Evolutionary conservation across 1,140 invertebrate species (phyloP).

Genomic region (Lordiphosa clarofinis): DNA sequence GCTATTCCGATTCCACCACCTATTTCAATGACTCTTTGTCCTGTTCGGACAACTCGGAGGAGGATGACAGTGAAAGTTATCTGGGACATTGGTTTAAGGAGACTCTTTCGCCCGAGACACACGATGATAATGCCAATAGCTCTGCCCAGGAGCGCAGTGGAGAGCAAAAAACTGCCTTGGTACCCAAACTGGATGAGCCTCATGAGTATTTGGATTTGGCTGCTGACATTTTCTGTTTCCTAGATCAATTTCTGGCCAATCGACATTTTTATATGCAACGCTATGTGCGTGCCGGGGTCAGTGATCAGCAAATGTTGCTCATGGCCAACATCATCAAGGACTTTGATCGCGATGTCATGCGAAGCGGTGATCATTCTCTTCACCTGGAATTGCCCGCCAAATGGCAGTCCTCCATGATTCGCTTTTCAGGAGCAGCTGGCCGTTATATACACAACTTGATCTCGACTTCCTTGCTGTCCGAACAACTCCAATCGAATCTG

Average conservation of each 20-base stretch:
- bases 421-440: constrained; percentile 75
- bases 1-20: constrained; percentile 92
- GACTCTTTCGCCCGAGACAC: constrained; percentile 88
- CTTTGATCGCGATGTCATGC: constrained; percentile 86
- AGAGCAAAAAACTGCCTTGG: constrained; percentile 81
- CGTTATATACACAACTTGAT: constrained; percentile 84
- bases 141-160: constrained; percentile 80
- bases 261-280: constrained; percentile 80
- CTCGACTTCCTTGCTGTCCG: constrained; percentile 85
- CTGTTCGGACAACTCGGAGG: constrained; percentile 93
- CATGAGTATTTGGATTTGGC: constrained; percentile 82
- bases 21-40: constrained; percentile 95
- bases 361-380: constrained; percentile 41
- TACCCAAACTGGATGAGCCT: constrained; percentile 94
- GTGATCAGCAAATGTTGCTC: constrained; percentile 89
- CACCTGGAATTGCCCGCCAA: constrained; percentile 35
- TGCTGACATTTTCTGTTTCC: constrained; percentile 73
- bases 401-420: constrained; percentile 77
- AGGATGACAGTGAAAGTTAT: constrained; percentile 92
- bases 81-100: constrained; percentile 96
- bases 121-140: constrained; percentile 82
- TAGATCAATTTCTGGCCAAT: constrained; percentile 78
- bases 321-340: constrained; percentile 91
- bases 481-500: constrained; percentile 86
- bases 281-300: constrained; percentile 83